Percentiles rank a stretch among this genome's conserved stretches.
Conservation (phyloP, 2,888 invertebrate species). For the Strigamia crassipes region DNA sequence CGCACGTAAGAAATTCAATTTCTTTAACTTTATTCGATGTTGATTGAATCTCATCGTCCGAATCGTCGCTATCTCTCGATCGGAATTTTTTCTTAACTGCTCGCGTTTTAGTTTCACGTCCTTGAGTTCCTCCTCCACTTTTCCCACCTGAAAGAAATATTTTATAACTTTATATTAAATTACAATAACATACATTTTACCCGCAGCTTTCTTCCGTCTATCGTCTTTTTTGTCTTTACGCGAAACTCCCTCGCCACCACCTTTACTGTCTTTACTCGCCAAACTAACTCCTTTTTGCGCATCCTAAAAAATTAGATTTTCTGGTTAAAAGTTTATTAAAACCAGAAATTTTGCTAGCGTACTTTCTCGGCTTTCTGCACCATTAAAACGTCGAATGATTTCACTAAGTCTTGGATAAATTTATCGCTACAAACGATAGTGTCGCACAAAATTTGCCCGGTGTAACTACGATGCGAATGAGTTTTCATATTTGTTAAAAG, state of each 20-base stretch:
- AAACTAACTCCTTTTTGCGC: constrained; percentile 46
- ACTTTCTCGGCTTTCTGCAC: constrained; percentile 65
- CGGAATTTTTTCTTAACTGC: constrained; percentile 77
- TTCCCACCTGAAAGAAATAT: constrained; percentile 67
- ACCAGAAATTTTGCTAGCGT: not conserved
- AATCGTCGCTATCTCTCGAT: constrained; percentile 70
- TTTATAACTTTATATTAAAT: no score
- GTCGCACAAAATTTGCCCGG: constrained; percentile 61
- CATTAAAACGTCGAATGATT: constrained; percentile 70
- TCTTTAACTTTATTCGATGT: constrained; percentile 55
- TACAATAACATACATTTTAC: no score
- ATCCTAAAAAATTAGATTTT: constrained; percentile 45
- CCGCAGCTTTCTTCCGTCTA: constrained; percentile 81
- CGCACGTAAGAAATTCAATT: constrained; percentile 69
- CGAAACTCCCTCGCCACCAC: not conserved
- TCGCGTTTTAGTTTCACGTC: constrained; percentile 92
- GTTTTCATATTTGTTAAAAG: constrained; percentile 66
- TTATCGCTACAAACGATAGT: constrained; percentile 65
- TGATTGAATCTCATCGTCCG: constrained; percentile 64
- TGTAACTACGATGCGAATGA: constrained; percentile 58
- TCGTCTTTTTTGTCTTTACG: constrained; percentile 77
- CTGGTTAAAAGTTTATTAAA: not conserved
- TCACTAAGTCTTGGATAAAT: constrained; percentile 71
- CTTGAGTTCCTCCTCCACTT: constrained; percentile 88
- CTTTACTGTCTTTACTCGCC: not conserved